phyloP scores from a whole-genome alignment of 2,113 vertebrate species.

The Heptranchias perlo region DNA sequence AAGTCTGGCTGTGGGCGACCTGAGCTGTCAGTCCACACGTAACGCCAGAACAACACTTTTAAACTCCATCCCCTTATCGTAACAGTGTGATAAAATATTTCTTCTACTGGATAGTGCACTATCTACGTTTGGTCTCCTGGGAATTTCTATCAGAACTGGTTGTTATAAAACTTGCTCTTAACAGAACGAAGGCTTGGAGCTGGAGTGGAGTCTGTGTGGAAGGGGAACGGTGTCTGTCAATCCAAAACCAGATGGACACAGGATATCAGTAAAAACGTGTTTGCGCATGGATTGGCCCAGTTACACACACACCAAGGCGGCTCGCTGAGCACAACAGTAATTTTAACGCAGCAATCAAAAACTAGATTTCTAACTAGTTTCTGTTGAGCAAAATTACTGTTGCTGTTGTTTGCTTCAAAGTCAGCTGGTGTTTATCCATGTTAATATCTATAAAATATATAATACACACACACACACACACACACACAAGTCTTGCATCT shows the following conservation, averaged over 20 bases:
- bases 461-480: neutral
- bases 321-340: neutral
- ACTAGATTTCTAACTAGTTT: neutral
- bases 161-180: too few relatives aligned
- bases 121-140: neutral
- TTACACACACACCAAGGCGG: neutral
- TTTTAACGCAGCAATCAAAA: neutral
- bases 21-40: too few relatives aligned
- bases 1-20: neutral
- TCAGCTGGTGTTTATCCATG: neutral
- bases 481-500: neutral
- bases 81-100: neutral
- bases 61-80: neutral
- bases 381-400: neutral
- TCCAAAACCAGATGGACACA: neutral
- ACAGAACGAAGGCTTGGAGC: neutral
- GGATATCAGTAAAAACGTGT: neutral
- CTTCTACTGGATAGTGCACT: neutral
- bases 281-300: neutral
- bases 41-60: neutral
- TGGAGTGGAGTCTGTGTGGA: neutral
- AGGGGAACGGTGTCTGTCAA: neutral
- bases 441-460: neutral
- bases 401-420: neutral
- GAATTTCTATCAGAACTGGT: neutral